Percentiles rank a stretch among this genome's conserved stretches.
These are phyloP conservation scores for Diarsia rubi DNA, from an alignment of 2,888 invertebrate genomes.

Conservation along the genomic window DNA sequence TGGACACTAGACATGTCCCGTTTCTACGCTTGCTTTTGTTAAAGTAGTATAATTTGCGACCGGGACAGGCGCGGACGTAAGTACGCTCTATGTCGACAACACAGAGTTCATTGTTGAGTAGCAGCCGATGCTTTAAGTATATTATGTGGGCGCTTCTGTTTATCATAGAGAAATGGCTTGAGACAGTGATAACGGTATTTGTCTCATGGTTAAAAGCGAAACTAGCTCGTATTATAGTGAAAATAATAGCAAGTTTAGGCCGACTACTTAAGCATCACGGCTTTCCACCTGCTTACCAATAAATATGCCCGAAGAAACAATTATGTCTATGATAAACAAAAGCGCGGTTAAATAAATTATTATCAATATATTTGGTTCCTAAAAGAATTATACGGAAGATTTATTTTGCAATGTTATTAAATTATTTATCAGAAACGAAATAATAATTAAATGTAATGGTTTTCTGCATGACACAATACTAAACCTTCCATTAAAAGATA, in stretches of 20 bases:
- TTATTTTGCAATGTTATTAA: constrained; percentile 77
- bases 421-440: constrained; percentile 70
- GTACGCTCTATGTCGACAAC: constrained; percentile 35
- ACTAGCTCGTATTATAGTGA: background rate
- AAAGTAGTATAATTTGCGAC: constrained; percentile 51
- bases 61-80: constrained; percentile 33
- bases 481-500: constrained; percentile 85
- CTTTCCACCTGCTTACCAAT: background rate
- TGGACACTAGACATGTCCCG: constrained; percentile 85
- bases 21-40: constrained; percentile 88
- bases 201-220: background rate
- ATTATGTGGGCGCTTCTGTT: constrained; percentile 43
- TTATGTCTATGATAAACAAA: constrained; percentile 45
- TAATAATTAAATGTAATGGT: constrained; percentile 61
- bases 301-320: background rate
- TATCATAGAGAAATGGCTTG: constrained; percentile 39
- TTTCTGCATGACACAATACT: constrained; percentile 69
- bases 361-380: constrained; percentile 82
- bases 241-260: constrained; percentile 1
- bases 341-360: constrained; percentile 55
- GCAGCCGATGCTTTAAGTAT: constrained; percentile 64
- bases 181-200: background rate
- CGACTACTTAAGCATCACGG: background rate
- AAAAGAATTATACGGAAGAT: constrained; percentile 74
- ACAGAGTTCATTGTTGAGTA: constrained; percentile 59